Evolutionary conservation across 2,888 invertebrate species (phyloP).

Genomic region (Listrodromus nycthemerus): DNA sequence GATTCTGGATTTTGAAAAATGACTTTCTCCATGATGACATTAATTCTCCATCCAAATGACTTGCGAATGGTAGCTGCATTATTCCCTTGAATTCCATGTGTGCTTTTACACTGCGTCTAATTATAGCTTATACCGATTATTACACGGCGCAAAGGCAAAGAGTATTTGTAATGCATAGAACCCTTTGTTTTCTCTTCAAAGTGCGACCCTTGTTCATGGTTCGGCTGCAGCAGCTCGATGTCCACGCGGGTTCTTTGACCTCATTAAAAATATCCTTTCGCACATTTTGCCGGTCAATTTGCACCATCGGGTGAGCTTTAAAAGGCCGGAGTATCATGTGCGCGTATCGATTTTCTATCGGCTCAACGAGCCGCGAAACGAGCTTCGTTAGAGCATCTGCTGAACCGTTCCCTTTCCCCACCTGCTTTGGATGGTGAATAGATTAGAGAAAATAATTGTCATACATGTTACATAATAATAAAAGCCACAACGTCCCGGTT

Average conservation of each 20-base stretch:
- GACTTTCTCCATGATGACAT: no score
- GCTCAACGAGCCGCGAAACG: slow-evolving; percentile 66
- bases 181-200: not conserved
- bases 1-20: not conserved
- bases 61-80: not conserved
- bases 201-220: not conserved
- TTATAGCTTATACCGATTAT: not conserved
- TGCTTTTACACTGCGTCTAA: not conserved
- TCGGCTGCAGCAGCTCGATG: not conserved
- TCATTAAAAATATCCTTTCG: slow-evolving; percentile 58
- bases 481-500: not conserved
- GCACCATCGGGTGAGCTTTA: slow-evolving; percentile 61
- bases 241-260: slow-evolving; percentile 51
- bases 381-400: slow-evolving; percentile 61
- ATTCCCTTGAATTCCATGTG: not conserved
- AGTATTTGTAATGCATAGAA: not conserved
- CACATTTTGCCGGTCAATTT: slow-evolving; percentile 55
- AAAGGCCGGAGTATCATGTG: slow-evolving; percentile 62
- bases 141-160: not conserved
- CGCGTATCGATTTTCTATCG: slow-evolving; percentile 65
- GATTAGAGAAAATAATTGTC: slow-evolving; percentile 49
- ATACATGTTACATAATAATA: slow-evolving; percentile 16
- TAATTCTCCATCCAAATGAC: not conserved
- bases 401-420: not conserved
- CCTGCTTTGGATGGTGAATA: slow-evolving; percentile 48